Conservation (phyloP, 2,888 invertebrate genomes). For the Pterostichus niger region DNA sequence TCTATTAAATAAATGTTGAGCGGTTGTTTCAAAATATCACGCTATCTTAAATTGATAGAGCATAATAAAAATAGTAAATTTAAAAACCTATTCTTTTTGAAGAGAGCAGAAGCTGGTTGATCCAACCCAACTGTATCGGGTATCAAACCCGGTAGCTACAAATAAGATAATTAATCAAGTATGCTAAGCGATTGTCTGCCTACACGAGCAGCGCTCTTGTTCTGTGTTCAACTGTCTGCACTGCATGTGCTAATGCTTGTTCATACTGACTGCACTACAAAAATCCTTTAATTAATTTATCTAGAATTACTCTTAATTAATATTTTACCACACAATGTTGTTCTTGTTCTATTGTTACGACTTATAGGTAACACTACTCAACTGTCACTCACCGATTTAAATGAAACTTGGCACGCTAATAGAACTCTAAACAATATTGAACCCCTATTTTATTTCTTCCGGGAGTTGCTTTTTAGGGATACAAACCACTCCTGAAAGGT, state of each 20-base stretch:
- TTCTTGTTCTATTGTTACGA: conserved; percentile 2
- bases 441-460: too few species aligned
- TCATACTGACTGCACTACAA: conserved; percentile 34
- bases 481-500: too few species aligned
- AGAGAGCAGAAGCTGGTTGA: neutral
- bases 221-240: conserved; percentile 20
- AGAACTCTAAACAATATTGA: too few species aligned
- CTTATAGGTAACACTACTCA: too few species aligned
- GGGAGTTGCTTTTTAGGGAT: too few species aligned
- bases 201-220: conserved; percentile 38
- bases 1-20: too few species aligned
- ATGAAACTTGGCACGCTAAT: too few species aligned
- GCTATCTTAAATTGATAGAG: too few species aligned
- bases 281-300: conserved; percentile 63
- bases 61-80: too few species aligned
- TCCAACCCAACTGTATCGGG: neutral
- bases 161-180: conserved; percentile 48
- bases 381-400: too few species aligned
- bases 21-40: too few species aligned
- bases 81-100: neutral
- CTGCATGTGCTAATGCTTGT: conserved; percentile 6
- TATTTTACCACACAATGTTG: conserved; percentile 47
- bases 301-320: conserved; percentile 61
- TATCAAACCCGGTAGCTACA: conserved; percentile 41
- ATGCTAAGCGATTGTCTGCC: conserved; percentile 58